A percentile compares a stretch with the other conserved stretches of the same genome.
These are phyloP conservation scores for Empidonax alnorum DNA, from an alignment of 2,113 vertebrate genomes.

Conservation along the genomic window DNA sequence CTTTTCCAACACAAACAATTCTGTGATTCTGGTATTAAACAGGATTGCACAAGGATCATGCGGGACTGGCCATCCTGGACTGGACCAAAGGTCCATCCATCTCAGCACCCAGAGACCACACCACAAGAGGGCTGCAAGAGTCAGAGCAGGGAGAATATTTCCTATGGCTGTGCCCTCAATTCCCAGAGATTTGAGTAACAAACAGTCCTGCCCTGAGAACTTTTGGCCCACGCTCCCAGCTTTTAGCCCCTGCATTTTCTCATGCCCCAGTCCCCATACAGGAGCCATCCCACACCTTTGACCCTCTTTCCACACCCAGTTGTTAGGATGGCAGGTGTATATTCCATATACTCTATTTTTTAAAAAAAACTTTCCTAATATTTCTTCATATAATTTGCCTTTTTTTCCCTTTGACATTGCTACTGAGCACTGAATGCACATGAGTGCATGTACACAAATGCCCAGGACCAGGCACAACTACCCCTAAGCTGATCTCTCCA, in stretches of 20 bases:
- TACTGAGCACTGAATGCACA: not conserved
- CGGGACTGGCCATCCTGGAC: accelerated
- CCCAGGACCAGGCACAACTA: not conserved
- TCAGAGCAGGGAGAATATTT: accelerated
- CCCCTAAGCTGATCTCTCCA: not conserved
- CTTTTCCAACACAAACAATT: not conserved
- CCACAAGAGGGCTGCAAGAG: not conserved
- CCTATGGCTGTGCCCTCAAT: not conserved
- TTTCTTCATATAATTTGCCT: not conserved
- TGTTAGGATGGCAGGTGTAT: not conserved
- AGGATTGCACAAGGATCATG: accelerated
- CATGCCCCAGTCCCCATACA: accelerated
- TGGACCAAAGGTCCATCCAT: not conserved
- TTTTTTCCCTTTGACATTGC: not conserved
- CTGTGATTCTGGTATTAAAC: not conserved
- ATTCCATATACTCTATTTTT: too few species aligned
- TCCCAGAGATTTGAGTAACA: not conserved
- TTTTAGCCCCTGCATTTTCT: too few species aligned
- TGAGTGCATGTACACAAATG: accelerated
- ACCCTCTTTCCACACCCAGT: not conserved
- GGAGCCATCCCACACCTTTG: not conserved
- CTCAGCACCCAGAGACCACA: not conserved
- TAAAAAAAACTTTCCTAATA: not conserved
- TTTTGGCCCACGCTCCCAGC: not conserved
- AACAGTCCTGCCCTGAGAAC: not conserved